Evolutionary conservation across 1,140 invertebrate species (phyloP).

Genomic region (Lasioglossum baleicum): DNA sequence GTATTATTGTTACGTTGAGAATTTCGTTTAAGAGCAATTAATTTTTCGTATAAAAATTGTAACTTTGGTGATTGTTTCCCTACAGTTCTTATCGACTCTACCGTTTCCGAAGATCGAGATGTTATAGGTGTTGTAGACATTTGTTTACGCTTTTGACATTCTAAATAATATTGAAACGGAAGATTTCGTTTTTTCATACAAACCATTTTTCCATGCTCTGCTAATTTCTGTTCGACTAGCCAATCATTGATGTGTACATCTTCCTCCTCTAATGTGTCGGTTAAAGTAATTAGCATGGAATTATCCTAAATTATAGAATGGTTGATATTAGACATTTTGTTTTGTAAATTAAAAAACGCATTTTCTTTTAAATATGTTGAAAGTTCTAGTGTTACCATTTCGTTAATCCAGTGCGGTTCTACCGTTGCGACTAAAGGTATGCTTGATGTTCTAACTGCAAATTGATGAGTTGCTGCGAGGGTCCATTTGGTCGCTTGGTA

Average conservation of each 20-base stretch:
- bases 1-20: background rate
- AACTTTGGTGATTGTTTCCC: background rate
- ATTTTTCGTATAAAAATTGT: background rate
- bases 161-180: slow-evolving; percentile 47
- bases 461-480: slow-evolving; percentile 39
- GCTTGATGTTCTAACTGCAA: slow-evolving; percentile 43
- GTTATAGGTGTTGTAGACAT: background rate
- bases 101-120: background rate
- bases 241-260: slow-evolving; percentile 68
- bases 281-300: slow-evolving; percentile 66
- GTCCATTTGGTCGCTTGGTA: slow-evolving; percentile 58
- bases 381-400: slow-evolving; percentile 39
- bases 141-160: slow-evolving; percentile 5
- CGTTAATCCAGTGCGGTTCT: slow-evolving; percentile 30
- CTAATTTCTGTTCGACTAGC: slow-evolving; percentile 66
- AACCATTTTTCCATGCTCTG: slow-evolving; percentile 68
- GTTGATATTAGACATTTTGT: background rate
- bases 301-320: slow-evolving; percentile 63
- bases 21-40: background rate
- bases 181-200: slow-evolving; percentile 63
- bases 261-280: slow-evolving; percentile 62
- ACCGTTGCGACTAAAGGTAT: slow-evolving; percentile 59
- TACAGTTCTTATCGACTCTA: background rate
- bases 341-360: background rate
- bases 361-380: slow-evolving; percentile 8